phyloP scores from a whole-genome alignment of 2,797 vertebrate genomes.

The Tokudaia muenninki region DNA sequence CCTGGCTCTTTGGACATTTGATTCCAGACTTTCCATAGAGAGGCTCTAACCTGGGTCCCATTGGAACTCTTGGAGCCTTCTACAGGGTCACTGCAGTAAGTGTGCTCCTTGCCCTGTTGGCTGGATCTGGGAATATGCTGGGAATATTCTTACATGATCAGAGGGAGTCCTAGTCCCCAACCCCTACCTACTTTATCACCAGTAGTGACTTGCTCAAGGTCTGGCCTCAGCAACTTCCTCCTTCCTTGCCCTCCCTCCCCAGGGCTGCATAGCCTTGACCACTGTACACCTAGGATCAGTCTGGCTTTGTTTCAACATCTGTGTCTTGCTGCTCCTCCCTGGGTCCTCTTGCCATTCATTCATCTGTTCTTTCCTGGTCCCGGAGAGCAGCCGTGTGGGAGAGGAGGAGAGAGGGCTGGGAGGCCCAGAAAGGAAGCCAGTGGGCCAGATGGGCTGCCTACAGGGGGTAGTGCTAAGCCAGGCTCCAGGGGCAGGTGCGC shows the following conservation, averaged over 20 bases:
- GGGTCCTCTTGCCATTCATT: neutral
- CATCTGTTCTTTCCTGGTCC: neutral
- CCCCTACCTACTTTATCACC: neutral
- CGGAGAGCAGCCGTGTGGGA: neutral
- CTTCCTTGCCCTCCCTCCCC: neutral
- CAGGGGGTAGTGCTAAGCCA: neutral
- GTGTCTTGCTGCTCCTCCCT: neutral
- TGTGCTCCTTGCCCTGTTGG: constrained; percentile 7
- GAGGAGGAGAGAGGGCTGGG: neutral
- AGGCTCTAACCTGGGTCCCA: neutral
- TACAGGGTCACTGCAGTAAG: neutral
- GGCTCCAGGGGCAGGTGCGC: neutral
- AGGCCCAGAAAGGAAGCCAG: neutral
- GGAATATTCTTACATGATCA: neutral
- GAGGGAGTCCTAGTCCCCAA: neutral
- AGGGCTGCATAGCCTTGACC: neutral
- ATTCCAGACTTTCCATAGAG: neutral
- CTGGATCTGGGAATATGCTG: constrained; percentile 11
- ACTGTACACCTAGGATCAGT: neutral
- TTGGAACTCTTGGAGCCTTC: neutral
- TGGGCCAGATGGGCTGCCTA: neutral
- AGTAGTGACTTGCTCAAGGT: neutral
- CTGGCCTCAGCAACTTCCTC: neutral
- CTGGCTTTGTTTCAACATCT: neutral
- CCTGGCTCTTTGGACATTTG: neutral